Percentiles rank a stretch among this genome's conserved stretches.
Evolutionary conservation across 2,888 invertebrate genomes (phyloP).

Genomic region (Polietes domitor): DNA sequence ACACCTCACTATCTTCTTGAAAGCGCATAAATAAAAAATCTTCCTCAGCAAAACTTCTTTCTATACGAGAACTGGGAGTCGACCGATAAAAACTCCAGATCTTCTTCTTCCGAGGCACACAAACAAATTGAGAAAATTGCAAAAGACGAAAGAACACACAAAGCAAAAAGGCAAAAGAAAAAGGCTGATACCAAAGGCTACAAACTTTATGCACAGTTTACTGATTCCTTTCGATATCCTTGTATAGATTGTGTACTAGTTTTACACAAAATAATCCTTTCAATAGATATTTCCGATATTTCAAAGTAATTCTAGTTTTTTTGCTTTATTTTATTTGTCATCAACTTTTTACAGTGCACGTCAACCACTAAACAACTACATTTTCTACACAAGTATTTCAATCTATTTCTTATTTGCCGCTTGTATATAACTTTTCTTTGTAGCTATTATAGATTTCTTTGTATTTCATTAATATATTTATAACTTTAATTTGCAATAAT

Average conservation of each 20-base stretch:
- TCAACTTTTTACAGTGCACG: neutral
- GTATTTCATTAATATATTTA: too few relatives aligned
- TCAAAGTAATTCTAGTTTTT: neutral
- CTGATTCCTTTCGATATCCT: neutral
- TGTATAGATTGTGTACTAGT: neutral
- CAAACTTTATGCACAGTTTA: neutral
- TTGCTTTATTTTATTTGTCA: neutral
- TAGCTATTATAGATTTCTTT: too few relatives aligned
- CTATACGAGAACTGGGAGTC: constrained; percentile 27
- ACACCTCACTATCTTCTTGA: neutral
- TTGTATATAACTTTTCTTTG: too few relatives aligned
- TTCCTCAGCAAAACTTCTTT: neutral
- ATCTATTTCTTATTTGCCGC: too few relatives aligned
- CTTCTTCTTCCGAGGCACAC: constrained; percentile 30
- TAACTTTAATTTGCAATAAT: too few relatives aligned
- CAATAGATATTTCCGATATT: too few relatives aligned
- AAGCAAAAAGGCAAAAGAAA: neutral
- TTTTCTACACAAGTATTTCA: neutral
- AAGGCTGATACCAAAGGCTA: neutral
- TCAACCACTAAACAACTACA: neutral
- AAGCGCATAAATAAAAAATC: neutral
- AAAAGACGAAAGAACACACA: constrained; percentile 26
- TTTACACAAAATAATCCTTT: too few relatives aligned
- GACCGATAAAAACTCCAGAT: constrained; percentile 11
- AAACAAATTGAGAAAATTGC: constrained; percentile 27